Base-by-base conservation (phyloP, 2,797 vertebrate species). In the Margarornis squamiger region DNA sequence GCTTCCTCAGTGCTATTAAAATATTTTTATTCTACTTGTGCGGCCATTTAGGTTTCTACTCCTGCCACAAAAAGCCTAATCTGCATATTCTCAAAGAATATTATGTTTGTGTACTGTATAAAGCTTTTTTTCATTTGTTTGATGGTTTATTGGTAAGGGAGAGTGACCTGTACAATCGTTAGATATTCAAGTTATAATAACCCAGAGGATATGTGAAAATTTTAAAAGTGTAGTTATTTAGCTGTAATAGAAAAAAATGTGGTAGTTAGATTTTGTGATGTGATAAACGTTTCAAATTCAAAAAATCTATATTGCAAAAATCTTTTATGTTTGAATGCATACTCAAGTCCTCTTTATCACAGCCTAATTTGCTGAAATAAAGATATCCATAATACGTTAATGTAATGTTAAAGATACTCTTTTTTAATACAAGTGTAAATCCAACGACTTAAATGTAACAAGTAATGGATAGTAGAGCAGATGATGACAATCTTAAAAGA, bases 301-400 rank as follows among this genome's bases (percentile, higher is more conserved):
- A 22, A 86, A 70, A 7, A 16, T 52, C 32, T 61, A 1, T 57
- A 51, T 45, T 63, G 32, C 55, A 71, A 73, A 82, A 36, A 0
- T 30, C 22, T 73, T 86, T 68, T 49, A 49, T 62, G 20, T 77
- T 88, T 76, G 66, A 82, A 46, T 55, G 23, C 12, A n/a, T 68
- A 18, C 29, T 6, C 11, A 59, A 23, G 11, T 74, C 41, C 3
- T 89, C 36, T 12, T 12, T 79, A 34, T 83, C n/a, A 38, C 26
- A 82, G 12, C 49, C 51, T 66, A 59, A 86, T 83, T 75, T 81
- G 74, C 52, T 95, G 51, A 91, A 96, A 92, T 96, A 77, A 92
- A 62, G 32, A 77, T 38, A 27, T n/a, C 49, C 5, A 20, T 89
- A 54, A 30, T 54, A 43, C 43, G 8, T 39, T 85, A 71, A 66